Base-by-base conservation (phyloP, 1,140 invertebrate species). In the Ostrea edulis region DNA sequence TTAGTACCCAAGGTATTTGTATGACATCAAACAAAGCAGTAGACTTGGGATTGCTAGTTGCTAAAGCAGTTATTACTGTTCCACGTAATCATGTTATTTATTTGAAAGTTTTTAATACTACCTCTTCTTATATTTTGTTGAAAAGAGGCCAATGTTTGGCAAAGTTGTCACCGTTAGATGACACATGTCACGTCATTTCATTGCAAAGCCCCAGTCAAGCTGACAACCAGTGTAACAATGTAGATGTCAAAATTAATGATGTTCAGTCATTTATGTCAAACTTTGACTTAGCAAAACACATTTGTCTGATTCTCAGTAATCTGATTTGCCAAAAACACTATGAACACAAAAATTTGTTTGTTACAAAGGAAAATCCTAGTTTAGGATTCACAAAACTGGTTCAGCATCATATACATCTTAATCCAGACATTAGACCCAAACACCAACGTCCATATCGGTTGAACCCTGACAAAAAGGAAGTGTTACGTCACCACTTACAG, bases 271-370 rank as follows among this genome's bases (percentile, higher is more conserved):
- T 55, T 25, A 54, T 22, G 55, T 58, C 11, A 58, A 58, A 20
- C 3, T 58, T 58, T 58, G 54, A 58, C 20, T 0, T 58, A 58
- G 14, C 4, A 14, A 58, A 58, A 58, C 68, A 52, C 65, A 86
- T 71, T 86, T 86, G 53, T 51, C 85, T 54, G 44, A 86, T 44
- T 51, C 35, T 25, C 35, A 86, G 68, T 25, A 22, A 20, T 29
- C 29, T 20, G 8, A 77, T 51, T 53, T 86, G 29, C 22, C 17
- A 44, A 7, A 88, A n/a, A 17, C 81, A 7, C 0, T 85, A 77
- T 82, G 51, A 65, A 52, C 81, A 88, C 44, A 86, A 86, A 20
- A 54, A 85, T 51, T 65, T 89, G 25, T 89, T 84, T 89, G 65
- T 89, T 22, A 87, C 82, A 35, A 35, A 51, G 17, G 88, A 87